Evolutionary conservation across 2,113 vertebrate genomes (phyloP).

Genomic region (Lethenteron reissneri): DNA sequence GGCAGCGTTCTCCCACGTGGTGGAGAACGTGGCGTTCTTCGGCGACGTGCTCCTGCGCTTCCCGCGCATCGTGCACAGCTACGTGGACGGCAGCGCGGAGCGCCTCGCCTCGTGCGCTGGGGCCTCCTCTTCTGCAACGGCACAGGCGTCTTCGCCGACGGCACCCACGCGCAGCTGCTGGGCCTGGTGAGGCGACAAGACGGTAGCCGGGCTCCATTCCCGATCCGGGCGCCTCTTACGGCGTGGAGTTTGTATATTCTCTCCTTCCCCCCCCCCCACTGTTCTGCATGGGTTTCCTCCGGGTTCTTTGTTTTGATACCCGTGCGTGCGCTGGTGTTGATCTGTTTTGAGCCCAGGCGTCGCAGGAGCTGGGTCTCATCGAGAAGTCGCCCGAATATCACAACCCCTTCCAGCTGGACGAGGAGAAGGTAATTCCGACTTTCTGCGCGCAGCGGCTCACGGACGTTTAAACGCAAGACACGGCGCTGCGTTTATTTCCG

Average conservation of each 20-base stretch:
- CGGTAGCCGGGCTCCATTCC: not conserved
- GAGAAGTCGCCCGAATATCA: slow-evolving; percentile 69
- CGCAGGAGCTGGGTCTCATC: slow-evolving; percentile 79
- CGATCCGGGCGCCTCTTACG: not conserved
- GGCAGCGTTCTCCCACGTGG: slow-evolving; percentile 70
- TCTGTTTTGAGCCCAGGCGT: slow-evolving; percentile 38
- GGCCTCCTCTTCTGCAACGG: slow-evolving; percentile 84
- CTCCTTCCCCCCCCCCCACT: not conserved
- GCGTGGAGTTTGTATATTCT: not conserved
- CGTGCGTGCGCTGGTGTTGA: slow-evolving; percentile 21
- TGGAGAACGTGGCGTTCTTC: slow-evolving; percentile 92
- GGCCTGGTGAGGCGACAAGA: slow-evolving; percentile 24
- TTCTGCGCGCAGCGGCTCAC: not conserved
- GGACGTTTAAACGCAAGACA: too few species aligned
- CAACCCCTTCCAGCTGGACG: slow-evolving; percentile 74
- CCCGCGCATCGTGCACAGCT: slow-evolving; percentile 81
- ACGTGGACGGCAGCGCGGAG: slow-evolving; percentile 71
- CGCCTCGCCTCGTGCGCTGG: slow-evolving; percentile 86
- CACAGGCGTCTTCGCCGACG: slow-evolving; percentile 66
- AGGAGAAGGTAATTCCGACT: slow-evolving; percentile 41
- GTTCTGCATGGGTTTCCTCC: not conserved
- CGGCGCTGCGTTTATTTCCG: too few species aligned
- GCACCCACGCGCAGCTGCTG: slow-evolving; percentile 54
- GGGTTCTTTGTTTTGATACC: slow-evolving; percentile 6
- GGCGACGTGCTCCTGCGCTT: slow-evolving; percentile 76